phyloP scores from a whole-genome alignment of 2,113 vertebrate genomes.

The Mesitornis unicolor region DNA sequence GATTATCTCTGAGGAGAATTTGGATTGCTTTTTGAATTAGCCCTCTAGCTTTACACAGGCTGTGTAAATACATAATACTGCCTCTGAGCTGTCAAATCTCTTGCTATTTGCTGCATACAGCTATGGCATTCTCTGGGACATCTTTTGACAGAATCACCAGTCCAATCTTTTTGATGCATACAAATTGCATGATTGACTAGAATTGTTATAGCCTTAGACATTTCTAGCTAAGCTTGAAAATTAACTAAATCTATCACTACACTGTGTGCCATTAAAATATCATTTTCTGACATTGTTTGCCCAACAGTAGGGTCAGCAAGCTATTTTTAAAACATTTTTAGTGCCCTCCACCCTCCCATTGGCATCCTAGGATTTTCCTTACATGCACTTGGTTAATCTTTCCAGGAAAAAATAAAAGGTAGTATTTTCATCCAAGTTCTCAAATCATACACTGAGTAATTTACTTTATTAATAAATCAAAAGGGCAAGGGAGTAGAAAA shows the following conservation, averaged over 20 bases:
- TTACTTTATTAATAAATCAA: neutral
- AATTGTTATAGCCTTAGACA: neutral
- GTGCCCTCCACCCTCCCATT: neutral
- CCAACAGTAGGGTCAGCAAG: neutral
- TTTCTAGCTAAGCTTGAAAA: conserved; percentile 6
- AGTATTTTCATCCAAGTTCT: neutral
- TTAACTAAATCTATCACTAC: conserved; percentile 5
- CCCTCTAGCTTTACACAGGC: neutral
- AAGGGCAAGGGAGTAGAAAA: neutral
- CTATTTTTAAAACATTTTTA: neutral
- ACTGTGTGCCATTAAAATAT: neutral
- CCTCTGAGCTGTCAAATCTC: neutral
- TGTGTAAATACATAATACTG: neutral
- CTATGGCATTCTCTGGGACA: neutral
- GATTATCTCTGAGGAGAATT: neutral
- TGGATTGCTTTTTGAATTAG: neutral
- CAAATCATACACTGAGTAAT: neutral
- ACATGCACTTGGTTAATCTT: neutral
- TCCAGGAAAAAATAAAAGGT: neutral
- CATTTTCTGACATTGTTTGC: neutral
- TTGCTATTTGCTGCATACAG: neutral
- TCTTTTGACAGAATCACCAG: neutral
- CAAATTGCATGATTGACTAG: neutral
- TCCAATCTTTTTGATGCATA: neutral
- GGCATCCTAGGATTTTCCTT: neutral